Conservation (phyloP, 2,113 vertebrate genomes). For the Apodemus sylvaticus region DNA sequence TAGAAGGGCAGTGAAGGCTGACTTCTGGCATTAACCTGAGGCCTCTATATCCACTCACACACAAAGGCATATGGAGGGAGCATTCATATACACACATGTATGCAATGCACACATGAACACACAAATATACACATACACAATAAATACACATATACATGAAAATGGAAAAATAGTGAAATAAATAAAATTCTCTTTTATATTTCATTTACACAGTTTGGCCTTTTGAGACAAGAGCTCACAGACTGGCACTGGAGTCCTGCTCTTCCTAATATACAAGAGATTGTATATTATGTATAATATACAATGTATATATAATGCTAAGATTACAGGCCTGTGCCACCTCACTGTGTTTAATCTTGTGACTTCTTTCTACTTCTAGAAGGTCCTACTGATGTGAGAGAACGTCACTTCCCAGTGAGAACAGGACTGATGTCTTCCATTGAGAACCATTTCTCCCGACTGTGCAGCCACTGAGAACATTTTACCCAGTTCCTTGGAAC, state of each 20-base stretch:
- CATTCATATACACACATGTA: neutral
- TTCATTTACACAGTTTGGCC: neutral
- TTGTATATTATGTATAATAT: too few relatives aligned
- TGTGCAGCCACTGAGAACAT: neutral
- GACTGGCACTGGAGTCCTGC: neutral
- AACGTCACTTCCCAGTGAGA: neutral
- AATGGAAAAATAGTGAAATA: neutral
- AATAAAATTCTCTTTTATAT: neutral
- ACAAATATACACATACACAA: neutral
- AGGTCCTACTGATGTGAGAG: neutral
- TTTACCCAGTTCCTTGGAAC: neutral
- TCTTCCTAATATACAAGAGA: neutral
- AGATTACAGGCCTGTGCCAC: neutral
- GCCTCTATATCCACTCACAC: neutral
- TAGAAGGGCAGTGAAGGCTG: neutral
- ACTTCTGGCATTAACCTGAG: neutral
- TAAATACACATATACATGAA: neutral
- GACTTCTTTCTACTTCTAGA: neutral
- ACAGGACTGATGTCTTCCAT: neutral
- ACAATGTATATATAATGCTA: too few relatives aligned
- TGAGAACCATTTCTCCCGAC: neutral
- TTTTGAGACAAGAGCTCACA: neutral
- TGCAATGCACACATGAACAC: neutral
- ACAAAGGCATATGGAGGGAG: too few relatives aligned
- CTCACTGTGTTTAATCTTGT: neutral